Conservation (phyloP, 2,888 invertebrate genomes). For the Caenorhabditis macrosperma region DNA sequence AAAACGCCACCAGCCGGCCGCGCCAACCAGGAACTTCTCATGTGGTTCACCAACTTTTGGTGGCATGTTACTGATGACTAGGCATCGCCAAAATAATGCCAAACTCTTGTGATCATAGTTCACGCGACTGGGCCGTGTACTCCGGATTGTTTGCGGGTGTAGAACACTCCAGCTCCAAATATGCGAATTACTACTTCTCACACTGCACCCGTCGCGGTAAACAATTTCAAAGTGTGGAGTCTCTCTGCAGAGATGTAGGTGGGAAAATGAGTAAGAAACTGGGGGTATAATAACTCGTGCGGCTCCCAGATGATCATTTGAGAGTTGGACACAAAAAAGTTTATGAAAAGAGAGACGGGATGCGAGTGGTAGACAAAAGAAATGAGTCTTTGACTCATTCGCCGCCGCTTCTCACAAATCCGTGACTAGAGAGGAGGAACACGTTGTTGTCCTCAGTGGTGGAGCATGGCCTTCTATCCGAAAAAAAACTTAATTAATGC, state of each 20-base stretch:
- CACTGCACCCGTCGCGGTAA: slow-evolving; percentile 30
- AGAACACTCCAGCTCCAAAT: background rate
- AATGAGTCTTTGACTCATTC: slow-evolving; percentile 34
- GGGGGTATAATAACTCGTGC: background rate
- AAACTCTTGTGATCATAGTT: slow-evolving; percentile 17
- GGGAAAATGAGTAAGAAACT: slow-evolving; percentile 5
- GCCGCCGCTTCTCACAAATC: background rate
- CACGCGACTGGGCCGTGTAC: slow-evolving; percentile 8
- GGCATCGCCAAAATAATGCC: background rate
- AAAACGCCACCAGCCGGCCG: background rate
- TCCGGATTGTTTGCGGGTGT: slow-evolving; percentile 7
- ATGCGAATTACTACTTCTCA: slow-evolving; percentile 20
- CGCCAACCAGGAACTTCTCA: slow-evolving; percentile 34
- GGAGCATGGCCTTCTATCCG: slow-evolving; percentile 28
- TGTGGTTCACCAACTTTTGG: slow-evolving; percentile 7
- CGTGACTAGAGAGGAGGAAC: slow-evolving; percentile 17
- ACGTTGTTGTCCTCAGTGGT: slow-evolving; percentile 25
- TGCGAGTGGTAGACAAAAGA: slow-evolving; percentile 26
- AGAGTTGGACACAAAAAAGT: slow-evolving; percentile 15
- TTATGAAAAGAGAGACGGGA: background rate
- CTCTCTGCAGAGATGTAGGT: slow-evolving; percentile 34
- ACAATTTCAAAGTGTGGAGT: slow-evolving; percentile 19
- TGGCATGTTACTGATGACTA: background rate
- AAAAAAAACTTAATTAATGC: slow-evolving; percentile 40
- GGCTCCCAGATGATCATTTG: slow-evolving; percentile 11